Evolutionary conservation across 2,888 invertebrate genomes (phyloP).

Genomic region (Sinopyrophorus schimmeli): DNA sequence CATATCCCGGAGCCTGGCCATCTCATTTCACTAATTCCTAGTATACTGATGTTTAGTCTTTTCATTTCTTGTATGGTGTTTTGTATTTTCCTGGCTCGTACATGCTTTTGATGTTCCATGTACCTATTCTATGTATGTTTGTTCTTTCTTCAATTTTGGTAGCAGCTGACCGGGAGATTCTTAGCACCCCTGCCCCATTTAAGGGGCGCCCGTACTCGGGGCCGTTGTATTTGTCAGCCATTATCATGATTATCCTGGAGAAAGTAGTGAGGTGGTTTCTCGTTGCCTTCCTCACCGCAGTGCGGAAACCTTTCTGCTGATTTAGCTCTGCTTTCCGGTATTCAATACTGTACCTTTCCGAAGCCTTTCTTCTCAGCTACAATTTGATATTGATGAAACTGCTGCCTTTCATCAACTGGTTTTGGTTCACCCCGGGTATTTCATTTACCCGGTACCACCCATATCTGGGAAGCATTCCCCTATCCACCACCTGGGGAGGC

Average conservation of each 20-base stretch:
- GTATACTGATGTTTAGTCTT: slow-evolving; percentile 6
- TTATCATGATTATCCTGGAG: too few relatives aligned
- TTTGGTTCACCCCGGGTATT: slow-evolving; percentile 15
- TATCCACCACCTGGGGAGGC: slow-evolving; percentile 13
- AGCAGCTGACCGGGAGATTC: slow-evolving; percentile 5
- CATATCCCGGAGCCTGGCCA: slow-evolving; percentile 14
- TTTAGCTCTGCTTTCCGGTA: background rate
- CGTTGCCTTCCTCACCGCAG: background rate
- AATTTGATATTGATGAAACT: slow-evolving; percentile 5
- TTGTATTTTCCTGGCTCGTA: slow-evolving; percentile 10
- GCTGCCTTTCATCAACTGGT: slow-evolving; percentile 8
- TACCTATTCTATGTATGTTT: slow-evolving; percentile 4
- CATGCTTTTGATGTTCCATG: slow-evolving; percentile 13
- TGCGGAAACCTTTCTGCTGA: background rate
- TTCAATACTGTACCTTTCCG: background rate
- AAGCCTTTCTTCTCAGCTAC: slow-evolving; percentile 6
- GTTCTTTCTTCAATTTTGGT: too few relatives aligned
- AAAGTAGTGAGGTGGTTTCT: background rate
- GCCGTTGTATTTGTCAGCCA: too few relatives aligned
- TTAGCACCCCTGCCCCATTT: too few relatives aligned
- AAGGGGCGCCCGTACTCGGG: too few relatives aligned
- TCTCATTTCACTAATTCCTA: slow-evolving; percentile 13
- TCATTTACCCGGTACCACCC: slow-evolving; percentile 15
- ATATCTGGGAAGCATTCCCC: slow-evolving; percentile 18
- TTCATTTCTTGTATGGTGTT: slow-evolving; percentile 15